Conservation (phyloP, 2,113 vertebrate genomes). For the Indri indri region DNA sequence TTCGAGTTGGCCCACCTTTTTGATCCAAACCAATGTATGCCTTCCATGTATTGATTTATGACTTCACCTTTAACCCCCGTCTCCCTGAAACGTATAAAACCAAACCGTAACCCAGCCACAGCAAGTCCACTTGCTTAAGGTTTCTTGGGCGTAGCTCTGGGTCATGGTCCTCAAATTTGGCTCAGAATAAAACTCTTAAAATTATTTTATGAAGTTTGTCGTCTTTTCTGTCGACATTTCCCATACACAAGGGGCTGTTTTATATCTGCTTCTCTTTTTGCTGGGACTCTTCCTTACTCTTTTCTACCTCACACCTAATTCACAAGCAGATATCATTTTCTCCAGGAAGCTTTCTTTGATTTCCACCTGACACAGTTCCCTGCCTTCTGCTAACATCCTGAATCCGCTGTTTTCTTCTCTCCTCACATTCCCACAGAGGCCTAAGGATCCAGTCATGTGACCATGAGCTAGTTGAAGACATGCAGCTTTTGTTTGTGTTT, state of each 20-base stretch:
- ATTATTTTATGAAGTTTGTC: no score
- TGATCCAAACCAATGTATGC: no score
- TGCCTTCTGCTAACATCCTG: background rate
- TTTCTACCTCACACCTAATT: background rate
- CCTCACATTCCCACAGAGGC: accelerated
- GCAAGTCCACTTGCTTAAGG: no score
- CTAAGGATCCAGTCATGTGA: background rate
- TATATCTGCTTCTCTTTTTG: background rate
- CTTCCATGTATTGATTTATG: no score
- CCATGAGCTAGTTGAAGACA: background rate
- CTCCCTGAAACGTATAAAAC: no score
- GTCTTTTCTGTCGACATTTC: no score
- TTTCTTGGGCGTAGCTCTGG: no score
- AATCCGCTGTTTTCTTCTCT: background rate
- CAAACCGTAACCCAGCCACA: no score
- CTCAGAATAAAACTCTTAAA: no score
- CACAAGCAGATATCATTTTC: background rate
- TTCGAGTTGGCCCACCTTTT: no score
- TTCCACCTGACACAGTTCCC: background rate
- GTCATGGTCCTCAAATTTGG: no score
- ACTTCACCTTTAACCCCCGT: no score
- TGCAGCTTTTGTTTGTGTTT: background rate
- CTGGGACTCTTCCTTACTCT: accelerated
- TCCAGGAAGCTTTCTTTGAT: background rate
- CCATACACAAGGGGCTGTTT: background rate